These are phyloP conservation scores for Papilio polytes DNA, from an alignment of 1,140 invertebrate species.

Conservation along the genomic window DNA sequence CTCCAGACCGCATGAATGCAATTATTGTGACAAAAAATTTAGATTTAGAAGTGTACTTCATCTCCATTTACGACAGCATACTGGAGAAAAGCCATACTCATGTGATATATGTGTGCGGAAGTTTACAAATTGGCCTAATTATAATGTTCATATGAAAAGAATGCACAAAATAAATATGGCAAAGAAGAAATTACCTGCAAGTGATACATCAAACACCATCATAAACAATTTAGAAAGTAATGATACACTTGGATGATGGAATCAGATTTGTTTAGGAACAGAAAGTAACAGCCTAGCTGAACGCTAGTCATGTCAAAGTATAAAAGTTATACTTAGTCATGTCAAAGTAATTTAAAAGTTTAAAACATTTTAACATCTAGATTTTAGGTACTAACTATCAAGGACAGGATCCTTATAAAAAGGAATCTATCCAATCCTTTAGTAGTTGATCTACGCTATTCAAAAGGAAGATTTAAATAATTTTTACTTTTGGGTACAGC, in stretches of 20 bases:
- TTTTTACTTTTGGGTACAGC: no score
- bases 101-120: slow-evolving; percentile 86
- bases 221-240: slow-evolving; percentile 55
- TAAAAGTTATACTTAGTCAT: no score
- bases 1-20: slow-evolving; percentile 91
- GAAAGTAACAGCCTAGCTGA: neutral
- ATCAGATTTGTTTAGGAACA: slow-evolving; percentile 41
- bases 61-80: slow-evolving; percentile 87
- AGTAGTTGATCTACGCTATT: no score
- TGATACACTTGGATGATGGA: slow-evolving; percentile 69
- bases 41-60: slow-evolving; percentile 88
- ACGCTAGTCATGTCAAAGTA: neutral
- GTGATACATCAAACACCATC: slow-evolving; percentile 67
- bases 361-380: no score
- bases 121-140: slow-evolving; percentile 91
- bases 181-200: slow-evolving; percentile 68
- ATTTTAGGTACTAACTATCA: no score
- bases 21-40: slow-evolving; percentile 89
- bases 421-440: no score
- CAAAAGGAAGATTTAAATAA: no score
- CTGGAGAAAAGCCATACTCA: slow-evolving; percentile 85
- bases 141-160: slow-evolving; percentile 90
- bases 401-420: no score
- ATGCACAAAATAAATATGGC: slow-evolving; percentile 84
- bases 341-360: no score